These are phyloP conservation scores for Rhea pennata DNA, from an alignment of 2,113 vertebrate species.

Conservation along the genomic window DNA sequence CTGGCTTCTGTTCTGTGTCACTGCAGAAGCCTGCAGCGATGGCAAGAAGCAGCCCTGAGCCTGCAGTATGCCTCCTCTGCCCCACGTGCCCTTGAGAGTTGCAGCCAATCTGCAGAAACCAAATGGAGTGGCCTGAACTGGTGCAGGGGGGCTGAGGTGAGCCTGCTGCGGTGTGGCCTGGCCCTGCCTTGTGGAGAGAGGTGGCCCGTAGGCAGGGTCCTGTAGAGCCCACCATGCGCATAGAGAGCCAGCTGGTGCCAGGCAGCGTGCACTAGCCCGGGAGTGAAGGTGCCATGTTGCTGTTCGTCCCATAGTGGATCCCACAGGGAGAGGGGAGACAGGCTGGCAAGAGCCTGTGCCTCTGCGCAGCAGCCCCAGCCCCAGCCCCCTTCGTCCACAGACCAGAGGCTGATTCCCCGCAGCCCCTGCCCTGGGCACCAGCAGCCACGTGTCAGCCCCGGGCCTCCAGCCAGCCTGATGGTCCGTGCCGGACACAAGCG, in stretches of 20 bases:
- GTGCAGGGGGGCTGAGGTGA: rapidly evolving
- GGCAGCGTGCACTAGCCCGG: too few relatives aligned
- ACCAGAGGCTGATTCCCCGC: rapidly evolving
- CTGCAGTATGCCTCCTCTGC: neutral
- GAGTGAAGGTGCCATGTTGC: rapidly evolving
- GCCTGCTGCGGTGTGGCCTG: neutral
- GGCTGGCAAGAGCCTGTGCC: neutral
- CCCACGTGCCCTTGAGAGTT: rapidly evolving
- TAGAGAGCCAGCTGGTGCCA: rapidly evolving
- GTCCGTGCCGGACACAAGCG: rapidly evolving
- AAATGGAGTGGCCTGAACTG: rapidly evolving
- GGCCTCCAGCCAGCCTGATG: neutral
- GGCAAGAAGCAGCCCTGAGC: rapidly evolving
- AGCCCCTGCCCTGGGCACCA: too few relatives aligned
- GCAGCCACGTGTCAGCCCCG: neutral
- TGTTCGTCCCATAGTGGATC: rapidly evolving
- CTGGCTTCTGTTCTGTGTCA: neutral
- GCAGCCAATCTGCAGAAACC: neutral
- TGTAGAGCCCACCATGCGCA: neutral
- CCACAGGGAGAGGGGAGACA: rapidly evolving
- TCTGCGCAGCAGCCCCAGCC: neutral
- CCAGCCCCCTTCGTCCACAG: neutral
- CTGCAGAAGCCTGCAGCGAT: rapidly evolving
- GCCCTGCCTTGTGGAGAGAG: too few relatives aligned
- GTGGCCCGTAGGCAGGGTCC: neutral